Base-by-base conservation (phyloP, 2,113 vertebrate genomes). In the Myotis davidii region DNA sequence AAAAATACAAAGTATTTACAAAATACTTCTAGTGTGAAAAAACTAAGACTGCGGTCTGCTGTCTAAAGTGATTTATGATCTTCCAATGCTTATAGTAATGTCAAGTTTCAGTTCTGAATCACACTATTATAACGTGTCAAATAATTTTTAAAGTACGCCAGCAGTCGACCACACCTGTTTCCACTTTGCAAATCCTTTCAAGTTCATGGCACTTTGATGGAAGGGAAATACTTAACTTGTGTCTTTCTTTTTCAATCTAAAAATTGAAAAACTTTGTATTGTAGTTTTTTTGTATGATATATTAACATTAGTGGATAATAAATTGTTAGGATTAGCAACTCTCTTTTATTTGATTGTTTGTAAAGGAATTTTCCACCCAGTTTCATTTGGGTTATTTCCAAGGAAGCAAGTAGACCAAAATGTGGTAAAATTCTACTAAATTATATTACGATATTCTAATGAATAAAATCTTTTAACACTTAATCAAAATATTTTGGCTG, bases 1-100 rank as follows among this genome's bases (percentile, higher is more conserved):
- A 93, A 90, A 92, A 37, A 91, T 70, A 96, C 95, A 87, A 90
- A 93, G 95, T 97, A 82, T 27, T 82, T 97, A 97, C 87, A 98
- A 94, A 96, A 97, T 97, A 96, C 90, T 94, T 95, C 90, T 84
- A 97, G 37, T 97, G 69, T 94, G 76, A 92, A 96, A 97, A 86
- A 98, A 92, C 87, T 91, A 97, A 93, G 96, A 96, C 77, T 95
- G 88, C 42, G 96, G 96, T 96, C 91, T 0, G 2, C 97, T 98
- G 98, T 98, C 98, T 95, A 95, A 98, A 98, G 98, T 98, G 98
- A 99, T 98, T 98, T 98, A 98, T 98, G 98, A 96, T 98, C 98
- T 98, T 97, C 95, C 98, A 98, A 89, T 65, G 29, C 93, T 97
- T 98, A 98, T 94, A 97, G 97, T 97, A 98, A 98, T 98, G 96